Percentiles rank a stretch among this genome's conserved stretches.
Conservation (phyloP, 2,888 invertebrate species). For the Noctua janthina region DNA sequence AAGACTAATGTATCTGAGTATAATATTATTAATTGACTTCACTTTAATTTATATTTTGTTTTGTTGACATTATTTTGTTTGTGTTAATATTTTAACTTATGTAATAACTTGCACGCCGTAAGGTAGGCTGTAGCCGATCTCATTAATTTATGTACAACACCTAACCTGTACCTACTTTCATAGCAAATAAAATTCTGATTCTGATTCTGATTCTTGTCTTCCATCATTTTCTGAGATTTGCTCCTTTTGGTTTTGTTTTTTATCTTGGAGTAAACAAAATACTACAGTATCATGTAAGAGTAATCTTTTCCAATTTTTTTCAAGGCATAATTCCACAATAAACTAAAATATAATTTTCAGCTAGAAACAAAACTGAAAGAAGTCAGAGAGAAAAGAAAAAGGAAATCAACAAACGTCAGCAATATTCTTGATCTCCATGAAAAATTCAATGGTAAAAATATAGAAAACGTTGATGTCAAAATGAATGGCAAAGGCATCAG, state of each 20-base stretch:
- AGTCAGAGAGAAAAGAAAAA: constrained; percentile 81
- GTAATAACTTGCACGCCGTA: too few species aligned
- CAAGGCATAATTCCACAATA: too few species aligned
- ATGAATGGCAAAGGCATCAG: constrained; percentile 79
- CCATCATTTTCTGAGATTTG: neutral
- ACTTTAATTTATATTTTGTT: too few species aligned
- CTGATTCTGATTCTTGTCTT: neutral
- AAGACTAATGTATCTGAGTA: too few species aligned
- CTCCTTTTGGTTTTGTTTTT: neutral
- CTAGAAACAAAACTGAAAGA: constrained; percentile 84
- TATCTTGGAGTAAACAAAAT: neutral
- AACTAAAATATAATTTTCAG: constrained; percentile 68
- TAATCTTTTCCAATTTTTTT: neutral
- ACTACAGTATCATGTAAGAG: neutral
- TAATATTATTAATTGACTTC: too few species aligned
- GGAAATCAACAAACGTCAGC: constrained; percentile 58
- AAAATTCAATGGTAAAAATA: constrained; percentile 66
- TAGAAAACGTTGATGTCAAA: constrained; percentile 75
- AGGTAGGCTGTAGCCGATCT: too few species aligned
- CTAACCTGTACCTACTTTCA: too few species aligned
- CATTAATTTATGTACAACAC: too few species aligned
- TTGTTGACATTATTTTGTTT: too few species aligned
- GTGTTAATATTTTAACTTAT: too few species aligned
- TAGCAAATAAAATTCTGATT: too few species aligned
- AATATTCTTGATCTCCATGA: constrained; percentile 27